Percentiles rank a stretch among this genome's conserved stretches.
These are phyloP conservation scores for Chlorodrepanis virens DNA, from an alignment of 2,113 vertebrate genomes.

Conservation along the genomic window DNA sequence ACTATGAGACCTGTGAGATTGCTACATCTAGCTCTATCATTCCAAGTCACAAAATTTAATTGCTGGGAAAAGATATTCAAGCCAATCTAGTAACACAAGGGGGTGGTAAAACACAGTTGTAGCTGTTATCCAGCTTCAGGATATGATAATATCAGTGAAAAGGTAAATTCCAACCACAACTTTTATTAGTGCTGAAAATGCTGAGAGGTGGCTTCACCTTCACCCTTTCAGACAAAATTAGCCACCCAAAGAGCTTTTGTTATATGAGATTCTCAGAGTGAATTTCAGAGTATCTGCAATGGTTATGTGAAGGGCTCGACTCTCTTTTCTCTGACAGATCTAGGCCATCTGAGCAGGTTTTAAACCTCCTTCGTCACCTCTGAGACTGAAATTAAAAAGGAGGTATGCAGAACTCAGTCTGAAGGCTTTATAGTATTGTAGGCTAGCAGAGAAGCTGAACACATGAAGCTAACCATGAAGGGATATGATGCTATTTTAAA, in stretches of 20 bases:
- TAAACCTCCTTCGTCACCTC: constrained; percentile 11
- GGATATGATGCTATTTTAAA: neutral
- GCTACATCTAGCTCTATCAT: neutral
- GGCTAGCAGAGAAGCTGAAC: neutral
- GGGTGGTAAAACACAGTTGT: neutral
- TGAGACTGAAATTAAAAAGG: constrained; percentile 25
- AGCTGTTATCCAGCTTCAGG: neutral
- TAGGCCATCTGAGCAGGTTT: constrained; percentile 53
- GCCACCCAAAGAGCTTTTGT: constrained; percentile 20
- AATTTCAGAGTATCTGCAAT: constrained; percentile 19
- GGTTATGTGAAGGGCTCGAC: neutral
- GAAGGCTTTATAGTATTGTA: neutral
- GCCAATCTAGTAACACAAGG: neutral
- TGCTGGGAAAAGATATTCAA: constrained; percentile 17
- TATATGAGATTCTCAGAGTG: neutral
- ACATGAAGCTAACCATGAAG: neutral
- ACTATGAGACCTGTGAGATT: neutral
- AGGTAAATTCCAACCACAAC: neutral
- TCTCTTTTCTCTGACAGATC: constrained; percentile 52
- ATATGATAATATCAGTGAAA: neutral
- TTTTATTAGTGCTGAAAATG: neutral
- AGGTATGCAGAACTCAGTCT: neutral
- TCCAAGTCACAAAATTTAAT: constrained; percentile 36
- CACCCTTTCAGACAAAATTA: constrained; percentile 33
- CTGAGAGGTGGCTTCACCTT: neutral